Evolutionary conservation across 2,113 vertebrate species (phyloP), one percentile per base, ranked within the genome.

Genomic region (Serinus canaria): DNA sequence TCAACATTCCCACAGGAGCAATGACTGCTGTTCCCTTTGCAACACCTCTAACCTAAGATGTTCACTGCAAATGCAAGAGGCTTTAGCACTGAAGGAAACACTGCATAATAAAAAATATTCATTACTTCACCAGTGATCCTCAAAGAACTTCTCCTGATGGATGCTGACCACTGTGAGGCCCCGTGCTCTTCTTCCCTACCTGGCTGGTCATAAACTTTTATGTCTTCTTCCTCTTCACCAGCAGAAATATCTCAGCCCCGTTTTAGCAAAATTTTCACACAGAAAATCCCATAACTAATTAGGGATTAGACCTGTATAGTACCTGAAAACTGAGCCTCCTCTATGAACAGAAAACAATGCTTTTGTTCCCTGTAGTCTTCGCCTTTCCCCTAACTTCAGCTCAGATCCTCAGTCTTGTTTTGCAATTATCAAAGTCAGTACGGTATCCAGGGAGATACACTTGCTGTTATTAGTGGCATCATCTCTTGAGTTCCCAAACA

Each of bases 361-460:
- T 27, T 58, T 15, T 11, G 10, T 44, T 83, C 24, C 20, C 41
- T 56, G 27, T 21, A 72, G 11, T 49, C n/a, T 77, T 50, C 9
- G 1, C 7, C 5, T 91, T 73, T 80, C 37, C 31, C 74, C 2
- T 30, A 63, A 62, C 33, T 76, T 80, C 46, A 53, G 44, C 33
- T 80, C 39, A 52, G 23, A 83, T 50, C 30, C 23, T 77, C 58
- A 72, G 67, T 46, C 35, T 64, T 60, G 27, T 47, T 87, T 39
- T 69, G 53, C 67, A 68, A 11, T 39, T 87, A 43, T 31, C 37
- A 35, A 63, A 91, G 41, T 62, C 64, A 63, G 16, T 31, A 50
- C 2, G 0, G 6, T 37, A 56, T 15, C 14, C 23, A 52, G 27
- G 31, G 37, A 76, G 44, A 68, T 33, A 58, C 0, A 0, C 27